Evolutionary conservation across 2,113 vertebrate genomes (phyloP).

Genomic region (Onychostoma macrolepis): DNA sequence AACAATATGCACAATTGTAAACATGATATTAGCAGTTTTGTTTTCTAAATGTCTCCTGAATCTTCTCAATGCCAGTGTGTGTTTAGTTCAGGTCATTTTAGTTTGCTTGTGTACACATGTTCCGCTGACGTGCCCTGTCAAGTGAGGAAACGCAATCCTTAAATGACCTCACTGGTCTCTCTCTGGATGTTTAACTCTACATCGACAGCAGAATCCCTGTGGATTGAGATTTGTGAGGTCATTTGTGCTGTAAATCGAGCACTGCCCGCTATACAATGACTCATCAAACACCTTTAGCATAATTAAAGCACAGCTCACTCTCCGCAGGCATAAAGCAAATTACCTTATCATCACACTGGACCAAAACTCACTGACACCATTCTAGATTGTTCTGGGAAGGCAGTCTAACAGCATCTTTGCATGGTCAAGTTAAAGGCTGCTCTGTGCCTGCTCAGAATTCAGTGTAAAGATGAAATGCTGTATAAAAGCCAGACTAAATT

Average conservation of each 20-base stretch:
- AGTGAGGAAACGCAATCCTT: not conserved
- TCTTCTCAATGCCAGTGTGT: not conserved
- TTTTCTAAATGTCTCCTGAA: not conserved
- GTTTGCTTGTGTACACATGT: not conserved
- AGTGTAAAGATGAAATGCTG: not conserved
- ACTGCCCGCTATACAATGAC: not conserved
- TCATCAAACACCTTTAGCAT: constrained; percentile 1
- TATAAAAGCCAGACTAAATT: too few species aligned
- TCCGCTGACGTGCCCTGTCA: not conserved
- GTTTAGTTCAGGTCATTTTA: not conserved
- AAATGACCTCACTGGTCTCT: not conserved
- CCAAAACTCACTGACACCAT: not conserved
- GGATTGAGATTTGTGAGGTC: not conserved
- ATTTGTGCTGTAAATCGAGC: not conserved
- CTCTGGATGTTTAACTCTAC: not conserved
- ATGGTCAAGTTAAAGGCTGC: not conserved
- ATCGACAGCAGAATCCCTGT: not conserved
- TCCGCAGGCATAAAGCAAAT: not conserved
- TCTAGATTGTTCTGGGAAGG: not conserved
- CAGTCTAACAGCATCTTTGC: too few species aligned
- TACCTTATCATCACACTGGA: not conserved
- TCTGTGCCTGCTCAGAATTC: not conserved
- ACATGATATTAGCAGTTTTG: not conserved
- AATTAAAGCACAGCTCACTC: not conserved
- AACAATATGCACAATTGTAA: not conserved